Conservation (phyloP, 2,888 invertebrate genomes). For the Volucella bombylans region DNA sequence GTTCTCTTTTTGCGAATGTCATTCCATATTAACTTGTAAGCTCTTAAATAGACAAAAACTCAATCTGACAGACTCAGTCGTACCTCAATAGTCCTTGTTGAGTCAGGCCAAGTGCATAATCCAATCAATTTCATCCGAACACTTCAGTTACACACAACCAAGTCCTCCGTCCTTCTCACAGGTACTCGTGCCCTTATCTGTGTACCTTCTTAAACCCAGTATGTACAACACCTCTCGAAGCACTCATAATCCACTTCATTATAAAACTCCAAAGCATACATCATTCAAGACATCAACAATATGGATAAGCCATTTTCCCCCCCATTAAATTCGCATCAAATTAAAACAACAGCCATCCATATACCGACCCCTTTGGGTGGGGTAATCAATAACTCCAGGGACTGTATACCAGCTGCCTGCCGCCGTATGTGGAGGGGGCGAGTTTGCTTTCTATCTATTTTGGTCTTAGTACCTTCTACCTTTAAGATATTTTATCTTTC, state of each 20-base stretch:
- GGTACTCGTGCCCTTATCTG: too few species aligned
- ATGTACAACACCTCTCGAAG: neutral
- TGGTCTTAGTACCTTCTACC: constrained; percentile 3
- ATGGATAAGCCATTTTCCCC: neutral
- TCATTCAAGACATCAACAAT: constrained; percentile 6
- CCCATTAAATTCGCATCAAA: constrained; percentile 2
- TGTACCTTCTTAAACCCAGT: too few species aligned
- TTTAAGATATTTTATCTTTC: constrained; percentile 13
- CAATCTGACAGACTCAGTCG: too few species aligned
- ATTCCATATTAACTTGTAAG: too few species aligned
- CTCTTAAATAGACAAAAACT: too few species aligned
- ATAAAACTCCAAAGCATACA: neutral
- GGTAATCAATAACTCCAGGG: constrained; percentile 65
- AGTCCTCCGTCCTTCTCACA: too few species aligned
- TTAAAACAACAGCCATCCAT: constrained; percentile 20
- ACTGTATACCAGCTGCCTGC: constrained; percentile 11
- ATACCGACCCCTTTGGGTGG: neutral
- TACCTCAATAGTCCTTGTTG: neutral
- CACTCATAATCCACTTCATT: constrained; percentile 1
- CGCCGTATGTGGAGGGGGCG: constrained; percentile 34
- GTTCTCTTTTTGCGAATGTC: too few species aligned
- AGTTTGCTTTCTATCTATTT: constrained; percentile 25
- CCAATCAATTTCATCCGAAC: too few species aligned
- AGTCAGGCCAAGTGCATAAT: too few species aligned
- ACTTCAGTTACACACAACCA: too few species aligned